These are phyloP conservation scores for Phragmatobia fuliginosa DNA, from an alignment of 2,888 invertebrate species.

Conservation along the genomic window DNA sequence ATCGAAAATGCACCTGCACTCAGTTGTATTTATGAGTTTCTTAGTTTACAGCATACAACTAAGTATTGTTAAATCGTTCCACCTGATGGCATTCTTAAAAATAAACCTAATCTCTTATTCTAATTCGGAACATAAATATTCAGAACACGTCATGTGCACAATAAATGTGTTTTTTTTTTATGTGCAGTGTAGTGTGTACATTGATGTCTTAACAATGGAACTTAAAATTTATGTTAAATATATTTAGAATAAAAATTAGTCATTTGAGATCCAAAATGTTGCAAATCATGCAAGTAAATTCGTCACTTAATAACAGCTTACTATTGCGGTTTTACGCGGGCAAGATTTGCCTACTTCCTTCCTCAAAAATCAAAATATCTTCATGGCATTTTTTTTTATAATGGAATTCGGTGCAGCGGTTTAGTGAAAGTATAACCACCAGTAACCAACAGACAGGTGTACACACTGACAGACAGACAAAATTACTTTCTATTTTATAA, in stretches of 20 bases:
- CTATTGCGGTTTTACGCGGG: background rate
- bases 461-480: too few relatives aligned
- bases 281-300: background rate
- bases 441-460: too few relatives aligned
- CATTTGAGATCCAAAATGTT: slow-evolving; percentile 26
- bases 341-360: too few relatives aligned
- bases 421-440: too few relatives aligned
- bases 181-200: slow-evolving; percentile 25
- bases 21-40: slow-evolving; percentile 1
- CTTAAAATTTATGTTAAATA: background rate
- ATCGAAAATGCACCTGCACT: background rate
- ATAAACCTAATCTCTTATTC: slow-evolving; percentile 43
- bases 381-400: too few relatives aligned
- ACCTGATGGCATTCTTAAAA: slow-evolving; percentile 44
- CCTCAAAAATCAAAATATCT: too few relatives aligned
- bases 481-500: too few relatives aligned
- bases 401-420: too few relatives aligned
- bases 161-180: slow-evolving; percentile 29
- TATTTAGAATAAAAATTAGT: slow-evolving; percentile 27
- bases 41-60: background rate
- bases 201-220: slow-evolving; percentile 39
- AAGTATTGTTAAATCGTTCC: slow-evolving; percentile 4
- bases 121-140: slow-evolving; percentile 42
- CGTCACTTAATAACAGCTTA: background rate
- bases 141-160: slow-evolving; percentile 35